Base-by-base conservation (phyloP, 1,140 invertebrate species). In the Helicoverpa armigera region DNA sequence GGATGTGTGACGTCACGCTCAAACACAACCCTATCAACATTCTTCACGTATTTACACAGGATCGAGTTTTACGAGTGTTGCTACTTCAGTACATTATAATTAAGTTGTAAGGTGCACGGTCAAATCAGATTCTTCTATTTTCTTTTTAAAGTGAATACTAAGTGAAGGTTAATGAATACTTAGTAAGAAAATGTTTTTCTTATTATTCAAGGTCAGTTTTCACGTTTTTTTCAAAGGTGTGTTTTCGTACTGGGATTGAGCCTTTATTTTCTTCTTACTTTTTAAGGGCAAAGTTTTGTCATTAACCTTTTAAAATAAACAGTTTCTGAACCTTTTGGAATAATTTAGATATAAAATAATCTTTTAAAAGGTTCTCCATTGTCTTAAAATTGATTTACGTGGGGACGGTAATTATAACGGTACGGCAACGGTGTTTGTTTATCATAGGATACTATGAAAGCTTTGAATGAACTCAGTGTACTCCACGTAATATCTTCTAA, bases 1-100 rank as follows among this genome's bases (percentile, higher is more conserved):
- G 65, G 65, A 69, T 69, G 65, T 43, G 65, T 50, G 65, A n/a
- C 65, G 65, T 50, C 65, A 69, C 65, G 58, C 58, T 18, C 65
- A 69, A 67, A 69, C 43, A 69, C 43, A n/a, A n/a, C 9, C 43
- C 65, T 69, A 69, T 50, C 18, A 69, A 50, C 43, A 69, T 69
- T 69, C 65, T 43, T 7, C 16, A 10, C 16, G 1, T 31, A 31
- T 43, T 31, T n/a, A 18, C 16, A 23, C 7, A 56, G 56, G 12
- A 31, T 58, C 2, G 58, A 29, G 11, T 61, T 61, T 61, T 61
- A 61, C 12, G 12, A 29, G 35, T 61, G 29, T 1, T 61, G 23
- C 23, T 61, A 29, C 23, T 61, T 61, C 23, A 29, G 58, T 7
- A 43, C 4, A 9, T 43, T 35, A 43, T 43, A 9, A 43, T 43